phyloP scores from a whole-genome alignment of 2,888 invertebrate genomes.

The Hipparchia semele region DNA sequence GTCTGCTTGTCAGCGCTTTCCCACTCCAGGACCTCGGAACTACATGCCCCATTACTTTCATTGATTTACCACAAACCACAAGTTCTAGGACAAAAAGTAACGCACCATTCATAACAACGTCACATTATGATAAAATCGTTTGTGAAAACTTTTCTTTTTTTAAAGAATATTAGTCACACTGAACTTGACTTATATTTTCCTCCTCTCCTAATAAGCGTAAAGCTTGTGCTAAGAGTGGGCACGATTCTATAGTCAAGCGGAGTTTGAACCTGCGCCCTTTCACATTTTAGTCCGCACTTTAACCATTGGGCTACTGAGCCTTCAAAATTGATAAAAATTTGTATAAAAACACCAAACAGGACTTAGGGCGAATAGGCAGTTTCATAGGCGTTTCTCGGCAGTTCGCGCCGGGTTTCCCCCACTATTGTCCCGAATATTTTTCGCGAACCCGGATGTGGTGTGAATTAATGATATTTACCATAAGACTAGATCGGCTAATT shows the following conservation, averaged over 20 bases:
- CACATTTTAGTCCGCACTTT: no score
- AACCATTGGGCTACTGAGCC: no score
- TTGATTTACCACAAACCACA: no score
- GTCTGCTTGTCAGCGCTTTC: no score
- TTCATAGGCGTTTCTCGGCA: neutral
- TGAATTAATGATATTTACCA: neutral
- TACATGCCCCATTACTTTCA: no score
- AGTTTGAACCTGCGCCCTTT: no score
- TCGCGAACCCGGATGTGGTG: slow-evolving; percentile 64
- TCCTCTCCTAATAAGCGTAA: no score
- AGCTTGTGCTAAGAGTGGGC: no score
- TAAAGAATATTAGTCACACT: no score
- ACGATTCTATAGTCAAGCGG: no score
- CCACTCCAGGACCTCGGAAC: no score
- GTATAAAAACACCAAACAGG: slow-evolving; percentile 12
- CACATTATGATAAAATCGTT: slow-evolving; percentile 5
- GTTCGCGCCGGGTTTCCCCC: slow-evolving; percentile 44
- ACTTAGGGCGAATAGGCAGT: slow-evolving; percentile 9
- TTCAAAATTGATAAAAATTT: neutral
- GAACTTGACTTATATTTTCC: no score
- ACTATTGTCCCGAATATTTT: slow-evolving; percentile 51
- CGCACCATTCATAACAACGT: neutral
- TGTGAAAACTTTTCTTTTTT: neutral
- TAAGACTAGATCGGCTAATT: neutral
- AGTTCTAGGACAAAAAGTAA: neutral